Percentiles rank a stretch among this genome's conserved stretches.
These are phyloP conservation scores for Saguinus imperator DNA, from an alignment of 2,113 vertebrate species.

Conservation along the genomic window DNA sequence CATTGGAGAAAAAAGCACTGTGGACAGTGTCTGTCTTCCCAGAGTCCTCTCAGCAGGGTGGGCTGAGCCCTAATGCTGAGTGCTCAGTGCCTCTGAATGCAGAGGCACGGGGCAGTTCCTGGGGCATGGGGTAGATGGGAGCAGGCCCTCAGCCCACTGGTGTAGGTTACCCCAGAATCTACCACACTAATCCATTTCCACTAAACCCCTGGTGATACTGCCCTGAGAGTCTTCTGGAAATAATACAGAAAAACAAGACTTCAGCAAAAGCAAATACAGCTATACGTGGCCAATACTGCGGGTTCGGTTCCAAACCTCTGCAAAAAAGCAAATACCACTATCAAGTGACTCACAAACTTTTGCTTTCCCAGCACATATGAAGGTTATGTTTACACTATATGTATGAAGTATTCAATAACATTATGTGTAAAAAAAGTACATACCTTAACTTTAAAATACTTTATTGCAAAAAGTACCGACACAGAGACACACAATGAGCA, in stretches of 20 bases:
- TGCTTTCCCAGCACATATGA: not conserved
- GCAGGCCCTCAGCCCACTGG: accelerated
- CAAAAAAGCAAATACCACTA: not conserved
- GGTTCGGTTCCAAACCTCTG: not conserved
- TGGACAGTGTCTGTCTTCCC: accelerated
- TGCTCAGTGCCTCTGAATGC: not conserved
- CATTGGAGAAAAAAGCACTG: not conserved
- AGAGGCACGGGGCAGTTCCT: not conserved
- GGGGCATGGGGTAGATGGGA: too few relatives aligned
- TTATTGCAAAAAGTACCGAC: not conserved
- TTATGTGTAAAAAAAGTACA: not conserved
- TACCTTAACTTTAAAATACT: not conserved
- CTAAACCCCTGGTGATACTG: not conserved
- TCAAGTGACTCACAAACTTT: not conserved
- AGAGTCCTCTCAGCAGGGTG: not conserved
- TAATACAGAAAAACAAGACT: not conserved
- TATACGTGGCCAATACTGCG: not conserved
- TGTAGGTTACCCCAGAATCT: not conserved
- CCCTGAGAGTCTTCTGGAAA: not conserved
- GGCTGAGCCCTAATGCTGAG: not conserved
- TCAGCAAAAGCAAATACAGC: not conserved
- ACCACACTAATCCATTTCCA: not conserved
- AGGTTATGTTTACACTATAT: not conserved
- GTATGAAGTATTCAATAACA: not conserved
- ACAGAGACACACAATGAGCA: not conserved